These are phyloP conservation scores for Criorhina ranunculi DNA, from an alignment of 2,888 invertebrate species.

Conservation along the genomic window DNA sequence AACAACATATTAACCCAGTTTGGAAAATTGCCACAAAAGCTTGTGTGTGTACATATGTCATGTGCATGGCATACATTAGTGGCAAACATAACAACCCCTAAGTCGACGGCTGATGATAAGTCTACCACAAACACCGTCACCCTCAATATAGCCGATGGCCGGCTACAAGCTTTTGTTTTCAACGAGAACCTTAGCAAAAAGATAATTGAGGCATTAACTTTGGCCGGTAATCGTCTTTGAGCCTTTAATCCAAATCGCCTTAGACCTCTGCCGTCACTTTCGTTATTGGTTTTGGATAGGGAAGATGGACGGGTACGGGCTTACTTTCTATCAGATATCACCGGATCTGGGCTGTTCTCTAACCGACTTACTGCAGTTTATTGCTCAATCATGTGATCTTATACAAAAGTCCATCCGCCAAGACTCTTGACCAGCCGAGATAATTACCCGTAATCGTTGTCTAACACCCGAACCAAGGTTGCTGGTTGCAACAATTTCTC, in stretches of 20 bases:
- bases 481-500: constrained; percentile 41
- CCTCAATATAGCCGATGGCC: constrained; percentile 27
- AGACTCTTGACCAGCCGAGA: constrained; percentile 49
- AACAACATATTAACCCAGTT: constrained; percentile 75
- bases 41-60: constrained; percentile 3
- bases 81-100: constrained; percentile 25
- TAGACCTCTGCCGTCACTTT: constrained; percentile 33
- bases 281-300: constrained; percentile 45
- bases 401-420: constrained; percentile 15
- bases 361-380: constrained; percentile 40
- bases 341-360: constrained; percentile 5
- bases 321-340: constrained; percentile 27
- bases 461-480: not conserved
- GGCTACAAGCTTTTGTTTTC: constrained; percentile 53
- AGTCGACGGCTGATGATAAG: constrained; percentile 53
- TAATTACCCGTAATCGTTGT: constrained; percentile 46
- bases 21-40: constrained; percentile 58
- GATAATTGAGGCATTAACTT: constrained; percentile 73
- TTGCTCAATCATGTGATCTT: constrained; percentile 49
- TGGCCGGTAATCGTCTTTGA: constrained; percentile 69
- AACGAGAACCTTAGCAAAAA: constrained; percentile 59
- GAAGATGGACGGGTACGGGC: constrained; percentile 1
- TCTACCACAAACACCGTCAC: constrained; percentile 3
- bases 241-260: constrained; percentile 71
- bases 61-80: constrained; percentile 17